Evolutionary conservation across 2,888 invertebrate genomes (phyloP).

Genomic region (Elegia similella): DNA sequence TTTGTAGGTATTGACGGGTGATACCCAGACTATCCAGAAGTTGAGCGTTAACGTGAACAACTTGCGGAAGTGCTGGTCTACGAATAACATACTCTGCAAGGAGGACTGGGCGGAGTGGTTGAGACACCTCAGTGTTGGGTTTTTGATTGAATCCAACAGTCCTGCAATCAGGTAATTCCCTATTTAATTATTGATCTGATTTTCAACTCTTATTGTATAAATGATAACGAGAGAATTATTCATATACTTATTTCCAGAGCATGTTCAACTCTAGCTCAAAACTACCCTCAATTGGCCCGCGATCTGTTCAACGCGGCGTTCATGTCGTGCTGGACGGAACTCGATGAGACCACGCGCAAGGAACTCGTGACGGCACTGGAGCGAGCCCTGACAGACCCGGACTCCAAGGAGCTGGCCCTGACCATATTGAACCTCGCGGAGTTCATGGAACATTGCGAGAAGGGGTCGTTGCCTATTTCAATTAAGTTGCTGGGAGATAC

Average conservation of each 20-base stretch:
- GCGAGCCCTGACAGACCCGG: conserved; percentile 93
- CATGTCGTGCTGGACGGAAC: conserved; percentile 98
- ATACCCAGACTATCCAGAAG: conserved; percentile 86
- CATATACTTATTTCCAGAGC: conserved; percentile 83
- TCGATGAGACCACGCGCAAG: conserved; percentile 90
- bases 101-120: conserved; percentile 99
- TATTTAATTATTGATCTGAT: no score
- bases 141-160: conserved; percentile 96
- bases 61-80: conserved; percentile 93
- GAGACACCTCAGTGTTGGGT: conserved; percentile 92
- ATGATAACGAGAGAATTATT: no score
- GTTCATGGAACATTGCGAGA: conserved; percentile 99
- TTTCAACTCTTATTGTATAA: no score
- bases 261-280: conserved; percentile 94
- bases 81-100: conserved; percentile 93
- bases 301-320: conserved; percentile 99
- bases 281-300: conserved; percentile 94
- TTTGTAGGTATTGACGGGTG: conserved; percentile 55
- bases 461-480: conserved; percentile 95
- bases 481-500: conserved; percentile 93
- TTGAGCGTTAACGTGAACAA: conserved; percentile 90
- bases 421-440: conserved; percentile 98
- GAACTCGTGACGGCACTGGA: conserved; percentile 93
- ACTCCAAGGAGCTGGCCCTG: conserved; percentile 96
- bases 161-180: conserved; percentile 88